Percentiles rank a stretch among this genome's conserved stretches.
Conservation (phyloP, 2,113 vertebrate species). For the Otus sunia region DNA sequence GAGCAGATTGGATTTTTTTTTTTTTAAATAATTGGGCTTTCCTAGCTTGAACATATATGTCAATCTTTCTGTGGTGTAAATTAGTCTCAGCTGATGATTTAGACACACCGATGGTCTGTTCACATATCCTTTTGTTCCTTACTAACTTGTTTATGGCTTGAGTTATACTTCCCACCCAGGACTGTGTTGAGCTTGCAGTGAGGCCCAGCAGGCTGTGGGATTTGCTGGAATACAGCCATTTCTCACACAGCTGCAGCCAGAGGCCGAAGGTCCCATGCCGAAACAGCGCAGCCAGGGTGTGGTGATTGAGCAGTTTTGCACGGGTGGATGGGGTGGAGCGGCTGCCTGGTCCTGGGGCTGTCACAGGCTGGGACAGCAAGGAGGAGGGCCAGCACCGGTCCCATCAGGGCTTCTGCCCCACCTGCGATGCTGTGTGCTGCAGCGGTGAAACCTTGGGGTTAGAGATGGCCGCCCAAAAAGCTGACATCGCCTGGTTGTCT, state of each 20-base stretch:
- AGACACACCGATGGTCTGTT: not conserved
- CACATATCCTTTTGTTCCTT: not conserved
- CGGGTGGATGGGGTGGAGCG: not conserved
- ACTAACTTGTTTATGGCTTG: slow-evolving; percentile 4
- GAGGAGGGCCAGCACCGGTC: not conserved
- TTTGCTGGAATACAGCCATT: not conserved
- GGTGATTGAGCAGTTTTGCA: accelerated
- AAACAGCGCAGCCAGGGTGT: not conserved
- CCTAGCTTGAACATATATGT: not conserved
- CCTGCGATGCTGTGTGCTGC: accelerated
- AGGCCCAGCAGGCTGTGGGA: not conserved
- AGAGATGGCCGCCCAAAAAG: not conserved
- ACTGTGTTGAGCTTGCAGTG: not conserved
- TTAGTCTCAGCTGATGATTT: slow-evolving; percentile 14
- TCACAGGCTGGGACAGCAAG: not conserved
- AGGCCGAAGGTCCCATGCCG: accelerated
- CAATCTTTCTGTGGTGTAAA: not conserved
- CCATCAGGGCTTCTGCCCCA: not conserved
- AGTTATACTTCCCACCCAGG: not conserved
- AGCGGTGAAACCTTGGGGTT: accelerated
- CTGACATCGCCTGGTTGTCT: not conserved
- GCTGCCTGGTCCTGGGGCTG: not conserved
- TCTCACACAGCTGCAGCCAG: not conserved
- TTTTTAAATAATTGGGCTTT: not conserved
- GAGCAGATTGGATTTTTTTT: not conserved